Base-by-base conservation (phyloP, 1,140 invertebrate genomes). In the Delia radicum region DNA sequence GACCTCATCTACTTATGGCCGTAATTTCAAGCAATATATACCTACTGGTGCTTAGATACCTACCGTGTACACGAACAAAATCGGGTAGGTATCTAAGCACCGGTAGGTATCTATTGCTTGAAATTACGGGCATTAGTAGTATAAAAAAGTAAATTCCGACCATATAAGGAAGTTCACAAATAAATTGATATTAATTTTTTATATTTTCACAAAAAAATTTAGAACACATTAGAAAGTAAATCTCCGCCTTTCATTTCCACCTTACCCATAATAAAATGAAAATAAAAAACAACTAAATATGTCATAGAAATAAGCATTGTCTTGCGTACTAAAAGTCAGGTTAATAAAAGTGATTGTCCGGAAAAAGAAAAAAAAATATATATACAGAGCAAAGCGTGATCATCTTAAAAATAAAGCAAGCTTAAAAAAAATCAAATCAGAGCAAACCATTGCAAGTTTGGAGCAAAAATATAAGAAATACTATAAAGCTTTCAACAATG, bases 151-250 rank as follows among this genome's bases (percentile, higher is more conserved):
- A n/a, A n/a, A n/a, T n/a, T n/a, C n/a, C n/a, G n/a, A n/a, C n/a
- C n/a, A n/a, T n/a, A n/a, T n/a, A n/a, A n/a, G n/a, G n/a, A n/a
- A n/a, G n/a, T n/a, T n/a, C n/a, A n/a, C n/a, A n/a, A n/a, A n/a
- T n/a, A n/a, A n/a, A n/a, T n/a, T n/a, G n/a, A n/a, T n/a, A n/a
- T n/a, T n/a, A n/a, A n/a, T n/a, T n/a, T n/a, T n/a, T n/a, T n/a
- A 10, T 8, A 18, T 55, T 55, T 10, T 15, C 15, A 67, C 28
- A 29, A 13, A 69, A 27, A 69, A 21, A 55, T 55, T 33, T 69
- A 69, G 65, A 69, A 69, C 65, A 69, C 29, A 69, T 69, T 69
- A 69, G 65, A 69, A 69, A 69, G 65, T 69, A 69, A 69, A 69
- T 69, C 65, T 33, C n/a, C 29, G 65, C 65, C 65, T 69, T 69